Evolutionary conservation across 1,140 invertebrate genomes (phyloP), one percentile per base, ranked within the genome.

Genomic region (Pollicipes pollicipes): DNA sequence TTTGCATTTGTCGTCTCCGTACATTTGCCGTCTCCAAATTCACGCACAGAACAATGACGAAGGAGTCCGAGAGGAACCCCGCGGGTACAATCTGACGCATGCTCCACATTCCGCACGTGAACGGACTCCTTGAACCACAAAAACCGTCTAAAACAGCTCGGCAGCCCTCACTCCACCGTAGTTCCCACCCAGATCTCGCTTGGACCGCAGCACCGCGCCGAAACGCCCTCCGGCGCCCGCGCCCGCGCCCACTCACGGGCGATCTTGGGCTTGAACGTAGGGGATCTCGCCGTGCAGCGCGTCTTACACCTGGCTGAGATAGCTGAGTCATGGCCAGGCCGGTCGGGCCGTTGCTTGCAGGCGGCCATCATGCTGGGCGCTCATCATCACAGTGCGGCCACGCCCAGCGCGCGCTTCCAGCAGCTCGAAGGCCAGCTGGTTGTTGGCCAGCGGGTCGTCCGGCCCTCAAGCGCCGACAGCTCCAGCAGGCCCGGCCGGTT

Each of bases 401-500:
- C 87, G 66, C 87, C 87, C 74, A 86, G 79, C 78, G 93, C 90
- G 67, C 85, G 85, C 76, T 93, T 93, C 88, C 10, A 93, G 83
- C 69, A 88, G 84, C 77, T 90, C 87, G 79, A 93, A 93, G 27
- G 89, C 90, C 70, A 90, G 76, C 77, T 92, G 88, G 80, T 90
- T 90, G 78, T 90, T 91, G 75, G 84, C 82, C 45, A 79, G 78
- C 24, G 83, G 78, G 75, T 89, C 86, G 69, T 87, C 83, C 71
- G 84, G 80, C 71, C 86, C 84, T 86, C 84, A 32, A 93, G 80
- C 37, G 83, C 82, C 74, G 79, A 77, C 75, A 87, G 88, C 76
- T 93, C 89, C 69, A 95, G 83, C 28, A 95, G 81, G 82, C 94
- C 89, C n/a, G 93, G 92, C 73, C 91, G 83, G 81, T n/a, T 94